Conservation (phyloP, 2,888 invertebrate genomes). For the Scaptomyza polygonia region DNA sequence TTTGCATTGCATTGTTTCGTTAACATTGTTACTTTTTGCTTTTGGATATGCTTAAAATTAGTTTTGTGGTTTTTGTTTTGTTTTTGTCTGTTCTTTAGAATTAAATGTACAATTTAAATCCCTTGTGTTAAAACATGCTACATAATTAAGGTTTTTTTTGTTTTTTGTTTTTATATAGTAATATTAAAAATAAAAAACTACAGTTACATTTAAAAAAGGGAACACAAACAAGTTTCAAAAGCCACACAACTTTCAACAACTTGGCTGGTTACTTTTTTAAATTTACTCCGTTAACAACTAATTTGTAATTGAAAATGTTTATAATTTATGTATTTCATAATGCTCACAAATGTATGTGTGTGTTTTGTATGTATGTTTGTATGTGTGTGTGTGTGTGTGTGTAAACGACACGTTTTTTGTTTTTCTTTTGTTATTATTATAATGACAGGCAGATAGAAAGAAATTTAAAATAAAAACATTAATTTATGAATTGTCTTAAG, state of each 20-base stretch:
- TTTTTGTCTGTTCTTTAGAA: conserved; percentile 40
- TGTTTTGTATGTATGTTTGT: conserved; percentile 11
- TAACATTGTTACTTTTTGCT: conserved; percentile 44
- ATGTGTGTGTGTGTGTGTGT: conserved; percentile 20
- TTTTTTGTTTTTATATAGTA: conserved; percentile 7
- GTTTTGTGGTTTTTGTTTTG: conserved; percentile 21
- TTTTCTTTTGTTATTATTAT: not conserved
- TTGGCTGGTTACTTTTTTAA: conserved; percentile 5
- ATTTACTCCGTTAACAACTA: conserved; percentile 46
- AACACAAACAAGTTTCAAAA: conserved; percentile 10
- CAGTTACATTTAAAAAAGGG: conserved; percentile 4
- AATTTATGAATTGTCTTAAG: conserved; percentile 24
- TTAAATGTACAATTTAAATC: conserved; percentile 77
- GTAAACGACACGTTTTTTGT: conserved; percentile 36
- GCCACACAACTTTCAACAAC: conserved; percentile 7
- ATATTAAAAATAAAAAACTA: conserved; percentile 26
- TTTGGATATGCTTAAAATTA: conserved; percentile 49
- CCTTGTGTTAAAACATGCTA: conserved; percentile 76
- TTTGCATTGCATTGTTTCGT: conserved; percentile 66
- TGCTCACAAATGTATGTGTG: conserved; percentile 52
- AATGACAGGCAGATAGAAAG: conserved; percentile 46
- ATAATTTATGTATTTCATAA: conserved; percentile 64
- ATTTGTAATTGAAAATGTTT: conserved; percentile 56
- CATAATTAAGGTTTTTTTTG: conserved; percentile 29
- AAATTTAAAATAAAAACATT: conserved; percentile 37